These are phyloP conservation scores for Rhagologus leucostigma DNA, from an alignment of 2,113 vertebrate species.

Conservation along the genomic window DNA sequence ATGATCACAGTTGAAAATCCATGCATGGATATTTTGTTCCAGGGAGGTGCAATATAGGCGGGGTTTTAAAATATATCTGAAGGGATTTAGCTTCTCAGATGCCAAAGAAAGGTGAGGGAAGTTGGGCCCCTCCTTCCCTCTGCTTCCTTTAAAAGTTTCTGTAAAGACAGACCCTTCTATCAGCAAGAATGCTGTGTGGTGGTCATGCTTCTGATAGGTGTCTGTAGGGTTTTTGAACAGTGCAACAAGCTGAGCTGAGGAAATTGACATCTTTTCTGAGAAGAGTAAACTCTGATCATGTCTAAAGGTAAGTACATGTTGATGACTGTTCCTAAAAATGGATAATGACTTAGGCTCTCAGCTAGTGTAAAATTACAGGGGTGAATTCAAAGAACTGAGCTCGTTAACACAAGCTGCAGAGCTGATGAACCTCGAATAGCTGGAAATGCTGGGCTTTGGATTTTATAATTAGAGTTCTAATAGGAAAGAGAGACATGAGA, in stretches of 20 bases:
- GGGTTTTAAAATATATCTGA: not conserved
- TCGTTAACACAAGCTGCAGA: not conserved
- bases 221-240: rapidly evolving
- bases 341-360: not conserved
- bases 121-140: not conserved
- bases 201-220: not conserved
- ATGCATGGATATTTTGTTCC: not conserved
- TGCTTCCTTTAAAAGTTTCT: not conserved
- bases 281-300: not conserved
- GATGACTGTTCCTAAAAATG: not conserved
- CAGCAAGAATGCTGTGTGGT: rapidly evolving
- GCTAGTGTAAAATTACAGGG: not conserved
- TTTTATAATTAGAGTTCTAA: not conserved
- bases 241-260: not conserved
- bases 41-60: not conserved
- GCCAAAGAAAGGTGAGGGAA: not conserved
- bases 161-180: too few relatives aligned
- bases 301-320: not conserved
- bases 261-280: not conserved
- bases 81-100: not conserved
- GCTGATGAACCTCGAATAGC: not conserved
- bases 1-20: not conserved
- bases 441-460: not conserved
- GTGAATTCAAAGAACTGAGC: not conserved
- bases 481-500: not conserved